A percentile compares a stretch with the other conserved stretches of the same genome.
Evolutionary conservation across 2,113 vertebrate species (phyloP).

Genomic region (Todiramphus saurophagus): DNA sequence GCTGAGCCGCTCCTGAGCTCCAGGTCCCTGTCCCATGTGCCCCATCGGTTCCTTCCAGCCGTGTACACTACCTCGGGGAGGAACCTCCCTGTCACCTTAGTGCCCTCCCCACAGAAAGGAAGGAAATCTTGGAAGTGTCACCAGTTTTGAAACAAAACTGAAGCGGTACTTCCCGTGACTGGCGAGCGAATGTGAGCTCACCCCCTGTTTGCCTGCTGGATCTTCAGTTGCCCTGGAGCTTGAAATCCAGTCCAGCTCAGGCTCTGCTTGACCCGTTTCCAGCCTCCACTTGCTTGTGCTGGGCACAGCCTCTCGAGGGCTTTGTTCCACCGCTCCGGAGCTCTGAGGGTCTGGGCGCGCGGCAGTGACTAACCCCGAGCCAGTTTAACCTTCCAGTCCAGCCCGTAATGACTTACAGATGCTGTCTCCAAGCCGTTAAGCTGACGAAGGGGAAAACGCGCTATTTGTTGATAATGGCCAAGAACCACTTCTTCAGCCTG

Average conservation of each 20-base stretch:
- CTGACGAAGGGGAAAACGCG: not conserved
- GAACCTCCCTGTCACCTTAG: not conserved
- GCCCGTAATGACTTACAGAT: not conserved
- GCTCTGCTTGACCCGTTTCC: not conserved
- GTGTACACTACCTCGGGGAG: not conserved
- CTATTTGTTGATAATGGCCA: not conserved
- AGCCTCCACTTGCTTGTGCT: not conserved
- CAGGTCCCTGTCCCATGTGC: not conserved
- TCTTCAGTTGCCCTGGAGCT: not conserved
- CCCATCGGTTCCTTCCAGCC: not conserved
- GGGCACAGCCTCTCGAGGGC: not conserved
- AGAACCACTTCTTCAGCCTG: constrained; percentile 12
- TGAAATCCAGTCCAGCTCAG: not conserved
- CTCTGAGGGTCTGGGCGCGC: not conserved
- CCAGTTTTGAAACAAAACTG: not conserved
- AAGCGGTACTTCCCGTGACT: not conserved
- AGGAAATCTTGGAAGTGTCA: not conserved
- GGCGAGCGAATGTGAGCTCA: not conserved
- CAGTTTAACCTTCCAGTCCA: not conserved
- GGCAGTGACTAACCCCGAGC: not conserved
- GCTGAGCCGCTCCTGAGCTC: not conserved
- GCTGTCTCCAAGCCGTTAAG: not conserved
- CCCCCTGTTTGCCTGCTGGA: not conserved
- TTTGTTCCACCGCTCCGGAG: not conserved
- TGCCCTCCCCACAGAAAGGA: not conserved